phyloP scores from a whole-genome alignment of 2,113 vertebrate species.

The Pelecanus crispus region DNA sequence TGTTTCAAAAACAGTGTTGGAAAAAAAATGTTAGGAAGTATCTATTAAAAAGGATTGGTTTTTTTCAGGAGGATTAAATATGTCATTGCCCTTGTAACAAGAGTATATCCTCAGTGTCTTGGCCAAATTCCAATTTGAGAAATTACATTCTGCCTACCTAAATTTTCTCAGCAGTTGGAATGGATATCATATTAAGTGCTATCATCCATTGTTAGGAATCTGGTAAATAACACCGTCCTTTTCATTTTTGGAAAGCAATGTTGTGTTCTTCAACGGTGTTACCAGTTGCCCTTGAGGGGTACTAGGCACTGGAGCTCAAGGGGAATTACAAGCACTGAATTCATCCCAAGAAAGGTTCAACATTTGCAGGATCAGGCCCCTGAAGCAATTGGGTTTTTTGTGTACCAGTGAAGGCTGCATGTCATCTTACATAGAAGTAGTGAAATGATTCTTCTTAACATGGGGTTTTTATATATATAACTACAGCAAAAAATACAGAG shows the following conservation, averaged over 20 bases:
- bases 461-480: neutral
- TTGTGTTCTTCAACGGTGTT: neutral
- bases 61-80: conserved; percentile 24
- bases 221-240: neutral
- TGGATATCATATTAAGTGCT: neutral
- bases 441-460: neutral
- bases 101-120: neutral
- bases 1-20: neutral
- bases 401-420: neutral
- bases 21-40: neutral
- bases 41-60: neutral
- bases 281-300: neutral
- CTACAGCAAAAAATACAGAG: neutral
- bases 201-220: neutral
- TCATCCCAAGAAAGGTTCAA: neutral
- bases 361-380: neutral
- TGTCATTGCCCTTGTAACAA: neutral
- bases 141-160: conserved; percentile 15
- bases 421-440: neutral
- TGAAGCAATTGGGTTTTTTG: neutral
- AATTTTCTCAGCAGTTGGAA: conserved; percentile 27
- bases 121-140: conserved; percentile 24
- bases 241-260: neutral
- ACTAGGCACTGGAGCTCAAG: neutral
- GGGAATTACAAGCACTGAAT: neutral